Conservation (phyloP, 2,113 vertebrate genomes). For the Rhabdornis inornatus region DNA sequence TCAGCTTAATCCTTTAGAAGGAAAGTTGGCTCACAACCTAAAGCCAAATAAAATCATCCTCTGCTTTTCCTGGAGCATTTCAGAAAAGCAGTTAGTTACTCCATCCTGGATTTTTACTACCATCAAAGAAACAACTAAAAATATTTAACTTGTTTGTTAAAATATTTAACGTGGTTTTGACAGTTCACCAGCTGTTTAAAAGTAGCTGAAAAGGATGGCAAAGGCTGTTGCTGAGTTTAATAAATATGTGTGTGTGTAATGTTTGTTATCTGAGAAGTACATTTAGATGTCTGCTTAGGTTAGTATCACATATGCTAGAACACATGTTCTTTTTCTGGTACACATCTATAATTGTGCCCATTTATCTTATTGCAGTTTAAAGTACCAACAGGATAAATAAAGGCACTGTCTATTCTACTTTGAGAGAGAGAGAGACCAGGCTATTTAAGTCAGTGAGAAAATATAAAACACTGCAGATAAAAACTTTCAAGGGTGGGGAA, state of each 20-base stretch:
- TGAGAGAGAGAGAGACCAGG: background rate
- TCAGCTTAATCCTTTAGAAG: background rate
- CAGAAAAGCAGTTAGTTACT: background rate
- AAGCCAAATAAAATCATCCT: background rate
- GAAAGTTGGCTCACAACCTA: background rate
- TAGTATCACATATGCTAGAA: constrained; percentile 70
- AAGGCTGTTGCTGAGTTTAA: constrained; percentile 27
- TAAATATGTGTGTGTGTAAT: constrained; percentile 26
- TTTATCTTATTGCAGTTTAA: constrained; percentile 69
- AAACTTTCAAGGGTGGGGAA: constrained; percentile 29
- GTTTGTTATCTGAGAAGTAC: constrained; percentile 61
- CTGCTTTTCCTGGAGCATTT: background rate
- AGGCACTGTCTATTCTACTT: constrained; percentile 6
- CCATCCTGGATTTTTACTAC: constrained; percentile 25
- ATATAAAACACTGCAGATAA: background rate
- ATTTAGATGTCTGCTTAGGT: constrained; percentile 60
- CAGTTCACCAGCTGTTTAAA: constrained; percentile 70
- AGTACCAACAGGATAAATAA: constrained; percentile 55
- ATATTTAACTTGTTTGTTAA: constrained; percentile 66
- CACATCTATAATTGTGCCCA: constrained; percentile 57
- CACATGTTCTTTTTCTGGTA: constrained; percentile 69
- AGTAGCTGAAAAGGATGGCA: constrained; percentile 57
- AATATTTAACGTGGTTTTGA: constrained; percentile 62
- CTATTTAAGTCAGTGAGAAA: constrained; percentile 36
- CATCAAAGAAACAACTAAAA: constrained; percentile 31